Evolutionary conservation across 2,888 invertebrate genomes (phyloP), one percentile per base, ranked within the genome.

Genomic region (Troides oblongomaculatus): DNA sequence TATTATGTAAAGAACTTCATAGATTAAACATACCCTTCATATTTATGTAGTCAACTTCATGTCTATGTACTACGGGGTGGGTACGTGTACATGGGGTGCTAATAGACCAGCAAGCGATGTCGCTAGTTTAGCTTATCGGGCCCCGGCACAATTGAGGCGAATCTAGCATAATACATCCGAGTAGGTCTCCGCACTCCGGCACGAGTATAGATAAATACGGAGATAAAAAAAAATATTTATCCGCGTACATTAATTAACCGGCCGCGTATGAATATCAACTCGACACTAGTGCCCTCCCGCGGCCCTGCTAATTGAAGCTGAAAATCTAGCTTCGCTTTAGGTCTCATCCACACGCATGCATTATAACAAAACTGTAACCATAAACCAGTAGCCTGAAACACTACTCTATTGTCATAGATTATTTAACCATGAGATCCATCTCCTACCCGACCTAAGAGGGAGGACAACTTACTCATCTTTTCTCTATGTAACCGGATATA

Each of bases 171-270:
- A 68, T 68, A 21, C 63, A 30, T 50, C 57, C n/a, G 63, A 68
- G 68, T 50, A 63, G 30, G 56, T 43, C 58, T 64, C 10, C 53
- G 46, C 30, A 30, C 30, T 39, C 39, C 10, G 39, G 39, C 23
- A 62, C 68, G 53, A 69, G 56, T 64, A 68, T 64, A 60, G 63
- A 66, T 70, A 66, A 66, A 70, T 56, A 67, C 59, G 56, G 30
- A n/a, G 30, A 43, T 36, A 70, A 64, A 70, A 64, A 39, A 39
- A 39, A 4, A 30, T 30, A 30, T 30, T 10, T 39, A 70, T 66
- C 66, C 66, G 66, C 59, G 53, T 62, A 72, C 74, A 73, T 74
- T 75, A 75, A 75, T 75, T 75, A 75, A 74, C 75, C 73, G 61
- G 64, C 64, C 68, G 71, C 66, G 70, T 63, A 70, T 72, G 72